Percentiles rank a stretch among this genome's conserved stretches.
Evolutionary conservation across 2,888 invertebrate species (phyloP).

Genomic region (Gymnocheta viridis): DNA sequence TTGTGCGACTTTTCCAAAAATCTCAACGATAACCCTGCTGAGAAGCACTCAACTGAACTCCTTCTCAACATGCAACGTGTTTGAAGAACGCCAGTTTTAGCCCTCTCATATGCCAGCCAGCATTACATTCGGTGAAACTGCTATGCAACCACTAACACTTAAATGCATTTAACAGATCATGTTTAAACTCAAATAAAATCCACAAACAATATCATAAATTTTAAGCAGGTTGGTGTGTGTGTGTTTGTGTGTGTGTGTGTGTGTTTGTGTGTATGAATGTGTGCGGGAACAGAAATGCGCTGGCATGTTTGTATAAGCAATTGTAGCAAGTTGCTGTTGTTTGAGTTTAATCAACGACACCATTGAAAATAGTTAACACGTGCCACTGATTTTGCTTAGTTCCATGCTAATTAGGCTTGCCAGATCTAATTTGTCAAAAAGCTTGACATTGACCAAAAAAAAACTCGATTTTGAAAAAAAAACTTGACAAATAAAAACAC

Average conservation of each 20-base stretch:
- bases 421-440: no score
- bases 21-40: neutral
- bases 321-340: neutral
- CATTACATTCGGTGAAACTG: neutral
- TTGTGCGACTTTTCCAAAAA: no score
- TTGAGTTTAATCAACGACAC: conserved; percentile 29
- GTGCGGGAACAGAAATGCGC: neutral
- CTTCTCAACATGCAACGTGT: conserved; percentile 14
- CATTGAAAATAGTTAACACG: no score
- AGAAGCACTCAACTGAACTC: neutral
- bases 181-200: conserved; percentile 14
- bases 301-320: neutral
- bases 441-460: no score
- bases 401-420: no score
- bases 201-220: conserved; percentile 16
- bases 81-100: neutral
- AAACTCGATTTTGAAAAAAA: no score
- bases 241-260: no score
- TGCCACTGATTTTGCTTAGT: no score
- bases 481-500: no score
- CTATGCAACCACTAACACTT: neutral
- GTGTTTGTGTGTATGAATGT: no score
- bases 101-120: conserved; percentile 2
- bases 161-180: conserved; percentile 28
- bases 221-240: conserved; percentile 3